Base-by-base conservation (phyloP, 2,797 vertebrate species). In the Macrochelys suwanniensis region DNA sequence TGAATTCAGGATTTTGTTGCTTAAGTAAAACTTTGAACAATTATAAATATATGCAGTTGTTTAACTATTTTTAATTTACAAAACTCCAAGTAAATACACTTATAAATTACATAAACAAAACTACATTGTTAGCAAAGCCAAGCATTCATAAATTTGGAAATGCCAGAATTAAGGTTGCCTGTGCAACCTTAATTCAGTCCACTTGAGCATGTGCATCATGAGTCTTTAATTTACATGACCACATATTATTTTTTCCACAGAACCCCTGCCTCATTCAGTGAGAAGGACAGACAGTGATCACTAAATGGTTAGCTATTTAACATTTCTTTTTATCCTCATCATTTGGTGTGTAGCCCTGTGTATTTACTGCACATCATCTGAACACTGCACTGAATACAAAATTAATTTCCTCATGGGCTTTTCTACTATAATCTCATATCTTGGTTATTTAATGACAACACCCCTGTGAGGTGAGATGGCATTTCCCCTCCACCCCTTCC, bases 1-100 rank as follows among this genome's bases (percentile, higher is more conserved):
- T 56, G 71, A 90, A 76, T 89, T 93, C 79, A 96, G n/a, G 49
- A 88, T 84, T 94, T 95, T 13, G n/a, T 49, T 90, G 31, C 17
- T 61, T 77, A 92, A 93, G 57, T 80, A 91, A 87, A 93, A 86
- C 51, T 86, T 79, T 26, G 54, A 53, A 85, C 56, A 81, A 76
- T n/a, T 23, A 49, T 76, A 80, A 65, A 86, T 25, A 81, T 21
- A 83, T 82, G 76, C 61, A 88, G 86, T 23, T 89, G 42, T 49
- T 45, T 10, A 68, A 37, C n/a, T 28, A 74, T 0, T 0, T 28
- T 68, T 80, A 77, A 89, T 0, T 0, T 54, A 59, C 68, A 90
- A 83, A 0, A 1, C 76, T 89, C 93, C 81, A 77, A 79, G 50
- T 45, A 47, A 47, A 76, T 47, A 61, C 57, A 47, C 49, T 93